Evolutionary conservation across 1,140 invertebrate genomes (phyloP).

Genomic region (Ladona fulva): DNA sequence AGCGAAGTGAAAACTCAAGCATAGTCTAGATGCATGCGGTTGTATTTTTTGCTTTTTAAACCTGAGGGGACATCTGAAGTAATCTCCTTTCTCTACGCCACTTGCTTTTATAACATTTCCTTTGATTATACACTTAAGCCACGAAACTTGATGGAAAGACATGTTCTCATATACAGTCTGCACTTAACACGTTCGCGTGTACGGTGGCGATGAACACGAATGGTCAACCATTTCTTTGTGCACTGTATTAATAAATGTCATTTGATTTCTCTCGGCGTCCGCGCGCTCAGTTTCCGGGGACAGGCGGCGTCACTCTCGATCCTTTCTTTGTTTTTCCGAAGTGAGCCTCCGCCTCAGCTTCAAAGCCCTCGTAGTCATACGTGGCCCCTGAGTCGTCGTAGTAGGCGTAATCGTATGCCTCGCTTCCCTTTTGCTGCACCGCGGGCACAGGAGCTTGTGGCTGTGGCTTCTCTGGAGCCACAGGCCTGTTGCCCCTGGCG

Average conservation of each 20-base stretch:
- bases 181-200: not conserved
- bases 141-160: not conserved
- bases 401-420: constrained; percentile 40
- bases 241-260: not conserved
- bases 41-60: not conserved
- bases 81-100: not conserved
- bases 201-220: not conserved
- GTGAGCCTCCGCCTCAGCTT: constrained; percentile 18
- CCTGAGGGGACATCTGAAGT: not conserved
- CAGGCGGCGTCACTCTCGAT: not conserved
- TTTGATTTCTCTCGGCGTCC: not conserved
- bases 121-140: not conserved
- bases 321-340: not conserved
- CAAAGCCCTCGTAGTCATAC: constrained; percentile 37
- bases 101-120: not conserved
- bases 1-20: not conserved
- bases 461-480: constrained; percentile 20
- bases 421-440: constrained; percentile 32
- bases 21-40: not conserved
- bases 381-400: constrained; percentile 35
- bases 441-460: constrained; percentile 30
- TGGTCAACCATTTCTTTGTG: not conserved
- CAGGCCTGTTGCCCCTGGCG: constrained; percentile 27
- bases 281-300: not conserved
- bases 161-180: not conserved